These are phyloP conservation scores for Actinemys pallida DNA, from an alignment of 2,113 vertebrate species.

Conservation along the genomic window DNA sequence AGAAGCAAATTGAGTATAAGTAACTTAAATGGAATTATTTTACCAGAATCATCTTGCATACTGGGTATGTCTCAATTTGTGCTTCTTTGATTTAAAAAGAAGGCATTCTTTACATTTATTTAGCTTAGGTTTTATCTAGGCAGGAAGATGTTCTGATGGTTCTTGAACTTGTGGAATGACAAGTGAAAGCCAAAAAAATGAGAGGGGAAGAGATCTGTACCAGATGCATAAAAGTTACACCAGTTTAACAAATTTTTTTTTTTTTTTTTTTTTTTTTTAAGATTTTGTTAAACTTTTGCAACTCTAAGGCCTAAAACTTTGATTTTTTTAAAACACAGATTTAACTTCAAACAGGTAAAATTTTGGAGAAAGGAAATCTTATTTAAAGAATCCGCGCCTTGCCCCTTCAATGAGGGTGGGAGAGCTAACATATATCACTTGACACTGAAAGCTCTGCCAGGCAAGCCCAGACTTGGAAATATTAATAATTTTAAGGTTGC, in stretches of 20 bases:
- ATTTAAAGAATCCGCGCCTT: neutral
- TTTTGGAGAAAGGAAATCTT: neutral
- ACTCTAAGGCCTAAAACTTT: neutral
- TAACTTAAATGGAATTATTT: conserved; percentile 25
- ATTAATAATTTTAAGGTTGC: neutral
- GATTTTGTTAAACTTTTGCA: neutral
- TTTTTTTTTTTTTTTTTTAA: neutral
- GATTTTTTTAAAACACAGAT: neutral
- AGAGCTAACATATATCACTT: neutral
- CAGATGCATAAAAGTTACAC: neutral
- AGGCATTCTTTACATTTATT: neutral
- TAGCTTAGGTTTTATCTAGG: neutral
- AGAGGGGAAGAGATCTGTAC: neutral
- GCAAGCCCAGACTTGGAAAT: neutral
- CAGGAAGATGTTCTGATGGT: neutral
- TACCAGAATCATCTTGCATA: neutral
- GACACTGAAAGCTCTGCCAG: neutral
- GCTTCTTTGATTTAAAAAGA: neutral
- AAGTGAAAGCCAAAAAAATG: neutral
- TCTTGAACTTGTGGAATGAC: neutral
- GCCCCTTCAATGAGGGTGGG: neutral
- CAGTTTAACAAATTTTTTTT: neutral
- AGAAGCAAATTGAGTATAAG: conserved; percentile 39
- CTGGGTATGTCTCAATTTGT: neutral
- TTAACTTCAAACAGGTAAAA: neutral